phyloP scores from a whole-genome alignment of 2,113 vertebrate genomes.

The Phrynosoma platyrhinos region DNA sequence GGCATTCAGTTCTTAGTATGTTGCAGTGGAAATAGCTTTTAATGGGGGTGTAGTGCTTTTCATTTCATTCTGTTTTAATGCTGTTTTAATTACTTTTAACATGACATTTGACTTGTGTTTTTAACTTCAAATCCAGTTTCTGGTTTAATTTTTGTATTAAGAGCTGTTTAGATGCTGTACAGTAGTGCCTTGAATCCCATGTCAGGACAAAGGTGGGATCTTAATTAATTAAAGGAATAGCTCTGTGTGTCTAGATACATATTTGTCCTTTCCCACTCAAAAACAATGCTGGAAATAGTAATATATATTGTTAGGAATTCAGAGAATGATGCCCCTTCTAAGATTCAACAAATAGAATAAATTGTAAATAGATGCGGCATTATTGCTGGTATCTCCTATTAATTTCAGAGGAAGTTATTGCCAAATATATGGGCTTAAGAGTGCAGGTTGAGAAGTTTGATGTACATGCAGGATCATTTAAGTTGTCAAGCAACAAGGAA shows the following conservation, averaged over 20 bases:
- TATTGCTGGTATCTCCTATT: neutral
- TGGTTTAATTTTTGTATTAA: no score
- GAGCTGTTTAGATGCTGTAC: no score
- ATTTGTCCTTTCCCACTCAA: neutral
- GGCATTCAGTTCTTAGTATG: no score
- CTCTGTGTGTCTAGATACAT: neutral
- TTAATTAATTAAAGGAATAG: neutral
- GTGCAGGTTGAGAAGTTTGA: neutral
- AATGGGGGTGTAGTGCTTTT: no score
- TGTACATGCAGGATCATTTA: neutral
- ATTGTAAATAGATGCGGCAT: no score
- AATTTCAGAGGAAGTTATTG: neutral
- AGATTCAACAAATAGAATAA: neutral
- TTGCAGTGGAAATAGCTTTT: no score
- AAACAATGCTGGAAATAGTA: neutral
- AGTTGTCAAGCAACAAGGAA: slow-evolving; percentile 33
- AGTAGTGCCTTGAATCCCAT: no score
- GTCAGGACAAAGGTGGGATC: no score
- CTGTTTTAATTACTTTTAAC: no score
- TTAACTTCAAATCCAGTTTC: no score
- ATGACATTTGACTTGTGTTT: no score
- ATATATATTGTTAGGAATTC: neutral
- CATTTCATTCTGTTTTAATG: no score
- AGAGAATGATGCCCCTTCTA: neutral
- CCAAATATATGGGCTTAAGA: neutral